These are phyloP conservation scores for Phymanthus crucifer DNA, from an alignment of 92 coral and sea anemone species.

Conservation along the genomic window DNA sequence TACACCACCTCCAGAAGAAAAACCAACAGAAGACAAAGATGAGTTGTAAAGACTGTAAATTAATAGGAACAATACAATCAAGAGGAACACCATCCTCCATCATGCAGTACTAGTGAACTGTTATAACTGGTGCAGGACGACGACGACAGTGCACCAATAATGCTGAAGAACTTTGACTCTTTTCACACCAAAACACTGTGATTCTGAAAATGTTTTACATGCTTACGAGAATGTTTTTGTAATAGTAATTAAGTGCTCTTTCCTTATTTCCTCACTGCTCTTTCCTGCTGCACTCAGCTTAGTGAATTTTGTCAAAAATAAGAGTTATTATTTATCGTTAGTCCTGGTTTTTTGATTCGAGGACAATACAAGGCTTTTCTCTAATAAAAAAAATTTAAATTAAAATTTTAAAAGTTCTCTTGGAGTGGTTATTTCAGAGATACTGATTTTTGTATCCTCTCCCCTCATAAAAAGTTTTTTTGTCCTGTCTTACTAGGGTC, in stretches of 20 bases:
- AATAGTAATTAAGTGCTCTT: constrained; percentile 8
- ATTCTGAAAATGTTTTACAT: constrained; percentile 17
- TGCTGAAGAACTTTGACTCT: constrained; percentile 14
- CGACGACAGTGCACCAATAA: neutral
- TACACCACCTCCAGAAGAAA: constrained; percentile 73
- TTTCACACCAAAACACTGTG: neutral
- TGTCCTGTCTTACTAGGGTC: neutral
- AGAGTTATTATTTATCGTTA: constrained; percentile 37
- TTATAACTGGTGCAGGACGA: constrained; percentile 18
- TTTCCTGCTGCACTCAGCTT: neutral
- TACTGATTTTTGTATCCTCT: neutral
- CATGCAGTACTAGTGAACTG: constrained; percentile 24
- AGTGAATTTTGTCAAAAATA: constrained; percentile 14
- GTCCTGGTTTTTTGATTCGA: constrained; percentile 24
- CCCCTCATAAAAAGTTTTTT: neutral
- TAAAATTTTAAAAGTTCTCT: neutral
- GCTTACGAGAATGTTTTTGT: constrained; percentile 4
- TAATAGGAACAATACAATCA: constrained; percentile 31
- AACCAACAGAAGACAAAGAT: constrained; percentile 94
- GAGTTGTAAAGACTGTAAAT: constrained; percentile 66
- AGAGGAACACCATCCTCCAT: constrained; percentile 12
- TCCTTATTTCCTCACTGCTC: neutral
- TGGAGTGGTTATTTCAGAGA: neutral
- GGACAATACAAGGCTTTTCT: constrained; percentile 37
- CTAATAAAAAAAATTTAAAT: constrained; percentile 34